Evolutionary conservation across 1,140 invertebrate species (phyloP).

Genomic region (Drepana arcuata): DNA sequence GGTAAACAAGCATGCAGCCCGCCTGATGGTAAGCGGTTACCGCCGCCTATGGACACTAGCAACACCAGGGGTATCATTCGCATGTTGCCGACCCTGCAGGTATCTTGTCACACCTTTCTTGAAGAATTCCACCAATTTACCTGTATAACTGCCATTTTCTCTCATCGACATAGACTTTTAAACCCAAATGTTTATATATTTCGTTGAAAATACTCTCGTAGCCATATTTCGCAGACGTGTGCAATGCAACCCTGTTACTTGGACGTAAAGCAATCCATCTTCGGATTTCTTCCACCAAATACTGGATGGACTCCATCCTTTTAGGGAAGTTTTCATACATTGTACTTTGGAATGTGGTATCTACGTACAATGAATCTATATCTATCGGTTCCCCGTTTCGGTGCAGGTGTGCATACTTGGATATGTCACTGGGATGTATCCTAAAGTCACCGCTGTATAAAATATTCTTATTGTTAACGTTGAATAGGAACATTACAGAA

Average conservation of each 20-base stretch:
- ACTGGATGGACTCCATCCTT: conserved; percentile 69
- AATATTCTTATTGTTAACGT: conserved; percentile 58
- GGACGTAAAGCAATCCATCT: conserved; percentile 70
- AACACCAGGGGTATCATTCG: neutral
- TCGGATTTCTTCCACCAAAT: conserved; percentile 62
- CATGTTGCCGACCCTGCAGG: no score
- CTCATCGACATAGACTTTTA: conserved; percentile 71
- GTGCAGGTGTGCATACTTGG: conserved; percentile 73
- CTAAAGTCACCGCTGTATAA: conserved; percentile 83
- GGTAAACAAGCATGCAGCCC: no score
- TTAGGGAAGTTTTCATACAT: conserved; percentile 73
- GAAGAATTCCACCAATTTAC: no score
- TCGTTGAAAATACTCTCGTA: conserved; percentile 76
- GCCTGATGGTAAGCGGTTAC: no score
- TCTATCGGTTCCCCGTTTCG: conserved; percentile 58
- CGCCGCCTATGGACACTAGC: no score
- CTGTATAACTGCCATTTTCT: conserved; percentile 39
- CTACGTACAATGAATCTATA: conserved; percentile 78
- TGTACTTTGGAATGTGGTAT: conserved; percentile 78
- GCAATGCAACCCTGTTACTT: conserved; percentile 69
- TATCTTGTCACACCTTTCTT: no score
- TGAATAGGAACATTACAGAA: conserved; percentile 82
- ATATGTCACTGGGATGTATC: conserved; percentile 69
- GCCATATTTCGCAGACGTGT: conserved; percentile 72
- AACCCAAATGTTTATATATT: conserved; percentile 66